Evolutionary conservation across 2,113 vertebrate species (phyloP).

Genomic region (Balaenoptera acutorostrata): DNA sequence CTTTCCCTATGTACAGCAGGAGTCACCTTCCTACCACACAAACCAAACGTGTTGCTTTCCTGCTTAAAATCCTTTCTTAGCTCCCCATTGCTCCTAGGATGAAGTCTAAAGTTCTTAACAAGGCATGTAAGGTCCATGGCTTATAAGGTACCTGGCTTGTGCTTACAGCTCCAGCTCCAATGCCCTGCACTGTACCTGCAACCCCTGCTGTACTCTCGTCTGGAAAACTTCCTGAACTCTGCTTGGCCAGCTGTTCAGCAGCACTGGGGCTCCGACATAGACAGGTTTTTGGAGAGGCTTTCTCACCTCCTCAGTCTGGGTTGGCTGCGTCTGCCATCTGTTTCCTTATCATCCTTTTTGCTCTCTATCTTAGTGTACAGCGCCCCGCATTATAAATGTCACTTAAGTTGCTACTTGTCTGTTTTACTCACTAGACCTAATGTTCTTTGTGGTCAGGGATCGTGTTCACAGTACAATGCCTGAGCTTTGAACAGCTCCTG

Average conservation of each 20-base stretch:
- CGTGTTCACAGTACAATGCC: background rate
- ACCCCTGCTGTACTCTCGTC: background rate
- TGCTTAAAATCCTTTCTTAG: background rate
- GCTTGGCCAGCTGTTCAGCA: background rate
- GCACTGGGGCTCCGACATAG: too few relatives aligned
- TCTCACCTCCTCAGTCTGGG: background rate
- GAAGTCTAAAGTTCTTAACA: background rate
- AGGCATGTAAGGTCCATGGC: background rate
- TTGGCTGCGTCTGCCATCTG: background rate
- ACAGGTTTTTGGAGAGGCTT: background rate
- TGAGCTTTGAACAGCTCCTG: background rate
- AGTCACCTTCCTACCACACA: background rate
- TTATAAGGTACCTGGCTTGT: background rate
- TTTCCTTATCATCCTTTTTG: background rate
- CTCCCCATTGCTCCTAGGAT: background rate
- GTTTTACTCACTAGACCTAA: background rate
- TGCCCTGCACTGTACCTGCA: fast-evolving
- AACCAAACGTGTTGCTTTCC: background rate
- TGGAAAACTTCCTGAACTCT: background rate
- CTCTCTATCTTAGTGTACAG: background rate
- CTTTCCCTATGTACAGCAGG: background rate
- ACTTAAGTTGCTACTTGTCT: background rate
- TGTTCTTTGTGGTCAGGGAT: background rate
- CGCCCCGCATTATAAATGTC: background rate
- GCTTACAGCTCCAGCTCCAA: background rate